Percentiles rank a stretch among this genome's conserved stretches.
Evolutionary conservation across 2,113 vertebrate genomes (phyloP).

Genomic region (Aphelocoma coerulescens): DNA sequence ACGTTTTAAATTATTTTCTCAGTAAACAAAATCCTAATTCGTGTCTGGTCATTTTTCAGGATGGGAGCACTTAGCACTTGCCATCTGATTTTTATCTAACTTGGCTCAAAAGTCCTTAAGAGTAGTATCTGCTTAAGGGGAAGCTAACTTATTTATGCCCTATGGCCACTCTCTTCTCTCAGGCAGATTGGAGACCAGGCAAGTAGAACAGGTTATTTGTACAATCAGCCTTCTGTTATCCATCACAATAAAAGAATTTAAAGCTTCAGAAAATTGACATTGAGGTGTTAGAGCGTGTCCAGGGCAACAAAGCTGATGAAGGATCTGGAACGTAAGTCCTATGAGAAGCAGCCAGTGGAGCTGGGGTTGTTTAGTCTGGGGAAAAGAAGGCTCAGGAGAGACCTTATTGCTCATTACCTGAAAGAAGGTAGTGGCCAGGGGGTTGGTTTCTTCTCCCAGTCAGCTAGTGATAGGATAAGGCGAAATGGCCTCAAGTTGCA

Average conservation of each 20-base stretch:
- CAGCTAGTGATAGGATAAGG: not conserved
- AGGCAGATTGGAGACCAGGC: not conserved
- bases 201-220: not conserved
- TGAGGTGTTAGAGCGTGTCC: not conserved
- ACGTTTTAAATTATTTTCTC: not conserved
- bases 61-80: not conserved
- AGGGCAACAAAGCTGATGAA: not conserved
- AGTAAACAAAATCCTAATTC: not conserved
- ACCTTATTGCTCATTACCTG: not conserved
- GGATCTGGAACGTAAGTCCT: not conserved
- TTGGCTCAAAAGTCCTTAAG: not conserved
- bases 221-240: not conserved
- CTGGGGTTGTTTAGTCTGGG: not conserved
- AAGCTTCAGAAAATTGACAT: not conserved
- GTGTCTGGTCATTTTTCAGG: not conserved
- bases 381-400: not conserved
- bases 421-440: not conserved
- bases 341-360: not conserved
- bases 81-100: not conserved
- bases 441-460: not conserved
- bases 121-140: not conserved
- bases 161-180: not conserved
- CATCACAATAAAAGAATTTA: not conserved
- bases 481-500: not conserved
- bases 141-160: not conserved